A percentile compares a stretch with the other conserved stretches of the same genome.
Conservation (phyloP, 1,140 invertebrate genomes). For the Delia radicum region DNA sequence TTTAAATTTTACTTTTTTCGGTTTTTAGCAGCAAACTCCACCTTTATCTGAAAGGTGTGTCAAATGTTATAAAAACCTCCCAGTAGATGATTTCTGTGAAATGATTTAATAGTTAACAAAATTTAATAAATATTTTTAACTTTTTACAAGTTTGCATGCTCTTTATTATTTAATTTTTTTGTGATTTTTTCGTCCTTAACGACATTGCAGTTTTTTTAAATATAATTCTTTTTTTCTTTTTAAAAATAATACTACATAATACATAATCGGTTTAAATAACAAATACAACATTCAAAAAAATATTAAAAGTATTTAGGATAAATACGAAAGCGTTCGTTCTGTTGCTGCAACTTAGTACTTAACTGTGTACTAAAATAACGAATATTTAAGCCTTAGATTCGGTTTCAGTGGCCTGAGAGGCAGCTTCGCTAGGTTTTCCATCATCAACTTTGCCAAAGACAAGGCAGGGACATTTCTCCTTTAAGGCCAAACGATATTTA, state of each 20-base stretch:
- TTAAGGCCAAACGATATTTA: constrained; percentile 71
- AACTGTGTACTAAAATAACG: too few species aligned
- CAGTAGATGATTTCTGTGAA: too few species aligned
- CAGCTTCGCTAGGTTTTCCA: constrained; percentile 56
- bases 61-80: too few species aligned
- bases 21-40: too few species aligned
- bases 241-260: neutral
- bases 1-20: too few species aligned
- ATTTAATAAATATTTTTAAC: constrained; percentile 30
- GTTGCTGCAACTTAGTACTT: constrained; percentile 26
- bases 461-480: constrained; percentile 71
- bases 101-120: too few species aligned
- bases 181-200: constrained; percentile 49
- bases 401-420: constrained; percentile 57
- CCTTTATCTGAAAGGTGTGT: too few species aligned
- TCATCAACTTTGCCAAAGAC: constrained; percentile 59
- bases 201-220: constrained; percentile 46
- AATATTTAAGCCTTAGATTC: constrained; percentile 43
- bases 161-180: constrained; percentile 44
- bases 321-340: neutral
- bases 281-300: constrained; percentile 18
- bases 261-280: neutral
- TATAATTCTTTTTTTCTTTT: neutral
- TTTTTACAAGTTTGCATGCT: constrained; percentile 38
- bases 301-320: too few species aligned